These are phyloP conservation scores for Drosophila obscura DNA, from an alignment of 1,140 invertebrate genomes.

Conservation along the genomic window DNA sequence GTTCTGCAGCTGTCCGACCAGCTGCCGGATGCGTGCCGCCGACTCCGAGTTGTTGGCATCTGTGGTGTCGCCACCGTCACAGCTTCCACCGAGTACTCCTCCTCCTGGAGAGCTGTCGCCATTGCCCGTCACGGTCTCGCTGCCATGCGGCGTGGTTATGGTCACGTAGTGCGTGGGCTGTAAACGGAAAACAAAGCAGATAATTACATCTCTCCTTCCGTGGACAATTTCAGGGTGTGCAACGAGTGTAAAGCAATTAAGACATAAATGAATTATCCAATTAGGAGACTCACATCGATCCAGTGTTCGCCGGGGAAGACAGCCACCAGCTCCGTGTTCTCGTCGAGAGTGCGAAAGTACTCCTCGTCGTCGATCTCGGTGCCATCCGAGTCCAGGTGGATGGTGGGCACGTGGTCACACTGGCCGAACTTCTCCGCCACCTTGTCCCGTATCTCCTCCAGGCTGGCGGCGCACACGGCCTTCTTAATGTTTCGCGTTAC, in stretches of 20 bases:
- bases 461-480: slow-evolving; percentile 90
- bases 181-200: slow-evolving; percentile 45
- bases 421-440: slow-evolving; percentile 88
- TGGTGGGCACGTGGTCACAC: slow-evolving; percentile 86
- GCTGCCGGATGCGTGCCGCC: slow-evolving; percentile 86
- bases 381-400: slow-evolving; percentile 92
- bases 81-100: slow-evolving; percentile 43
- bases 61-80: slow-evolving; percentile 87
- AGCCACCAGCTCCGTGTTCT: slow-evolving; percentile 92
- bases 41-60: slow-evolving; percentile 87
- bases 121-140: slow-evolving; percentile 28
- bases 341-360: slow-evolving; percentile 93
- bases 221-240: not conserved
- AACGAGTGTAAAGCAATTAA: slow-evolving; percentile 31
- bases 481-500: slow-evolving; percentile 90
- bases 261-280: slow-evolving; percentile 39
- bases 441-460: slow-evolving; percentile 90
- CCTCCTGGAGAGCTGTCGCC: slow-evolving; percentile 64
- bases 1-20: slow-evolving; percentile 90
- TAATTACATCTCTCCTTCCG: slow-evolving; percentile 14
- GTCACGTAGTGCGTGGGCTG: slow-evolving; percentile 83
- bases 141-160: slow-evolving; percentile 74
- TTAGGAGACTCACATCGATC: slow-evolving; percentile 84
- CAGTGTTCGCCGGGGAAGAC: slow-evolving; percentile 90
- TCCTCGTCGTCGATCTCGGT: slow-evolving; percentile 95